Conservation (phyloP, 1,140 invertebrate species). For the Drosophila miranda region DNA sequence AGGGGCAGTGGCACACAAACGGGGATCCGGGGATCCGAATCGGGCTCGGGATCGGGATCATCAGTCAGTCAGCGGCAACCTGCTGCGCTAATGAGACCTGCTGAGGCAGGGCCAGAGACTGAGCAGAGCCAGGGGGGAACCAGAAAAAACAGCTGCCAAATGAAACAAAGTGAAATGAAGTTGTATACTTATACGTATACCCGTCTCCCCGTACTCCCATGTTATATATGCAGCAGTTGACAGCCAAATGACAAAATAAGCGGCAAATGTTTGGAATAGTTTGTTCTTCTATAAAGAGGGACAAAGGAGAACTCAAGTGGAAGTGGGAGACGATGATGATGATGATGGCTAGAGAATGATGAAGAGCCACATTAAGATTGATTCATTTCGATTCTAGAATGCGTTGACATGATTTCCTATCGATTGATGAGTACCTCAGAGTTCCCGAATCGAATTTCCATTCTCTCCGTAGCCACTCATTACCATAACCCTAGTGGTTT, state of each 20-base stretch:
- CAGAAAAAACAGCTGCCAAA: constrained; percentile 70
- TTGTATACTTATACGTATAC: constrained; percentile 31
- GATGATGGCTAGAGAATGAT: constrained; percentile 6
- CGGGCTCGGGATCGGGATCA: constrained; percentile 1
- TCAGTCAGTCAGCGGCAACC: constrained; percentile 50
- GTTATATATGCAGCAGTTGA: constrained; percentile 56
- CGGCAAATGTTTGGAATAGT: constrained; percentile 70
- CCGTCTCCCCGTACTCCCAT: neutral
- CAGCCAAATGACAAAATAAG: constrained; percentile 78
- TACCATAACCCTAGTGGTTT: no score
- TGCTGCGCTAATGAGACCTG: constrained; percentile 77
- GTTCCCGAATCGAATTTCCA: neutral
- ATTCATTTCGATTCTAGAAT: constrained; percentile 20
- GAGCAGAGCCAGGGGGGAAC: neutral
- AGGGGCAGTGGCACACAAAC: neutral
- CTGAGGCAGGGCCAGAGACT: constrained; percentile 37
- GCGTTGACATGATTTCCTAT: neutral
- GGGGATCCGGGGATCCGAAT: neutral
- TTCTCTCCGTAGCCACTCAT: no score
- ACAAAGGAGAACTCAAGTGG: constrained; percentile 48
- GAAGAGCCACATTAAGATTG: constrained; percentile 20
- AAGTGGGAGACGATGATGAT: neutral
- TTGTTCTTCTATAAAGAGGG: constrained; percentile 44
- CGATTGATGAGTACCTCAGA: neutral
- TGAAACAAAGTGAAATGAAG: constrained; percentile 65